Percentiles rank a stretch among this genome's conserved stretches.
Evolutionary conservation across 2,113 vertebrate genomes (phyloP).

Genomic region (Eubucco bourcierii): DNA sequence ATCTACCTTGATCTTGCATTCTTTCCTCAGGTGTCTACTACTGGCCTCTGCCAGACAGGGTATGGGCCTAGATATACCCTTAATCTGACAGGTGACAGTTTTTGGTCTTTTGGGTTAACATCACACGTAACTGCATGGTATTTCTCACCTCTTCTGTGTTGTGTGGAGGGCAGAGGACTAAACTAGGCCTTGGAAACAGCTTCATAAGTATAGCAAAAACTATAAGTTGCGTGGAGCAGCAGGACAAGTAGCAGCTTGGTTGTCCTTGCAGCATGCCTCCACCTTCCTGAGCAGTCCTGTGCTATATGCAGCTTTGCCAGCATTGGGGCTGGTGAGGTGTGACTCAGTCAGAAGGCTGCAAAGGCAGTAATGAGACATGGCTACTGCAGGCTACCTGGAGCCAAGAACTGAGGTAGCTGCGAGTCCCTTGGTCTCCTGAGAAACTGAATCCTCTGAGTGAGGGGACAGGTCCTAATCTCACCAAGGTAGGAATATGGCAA

Average conservation of each 20-base stretch:
- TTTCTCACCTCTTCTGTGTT: not conserved
- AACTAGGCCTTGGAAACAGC: not conserved
- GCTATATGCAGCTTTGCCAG: not conserved
- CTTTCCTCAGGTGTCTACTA: not conserved
- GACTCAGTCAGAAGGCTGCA: not conserved
- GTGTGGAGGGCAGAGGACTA: not conserved
- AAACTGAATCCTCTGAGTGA: not conserved
- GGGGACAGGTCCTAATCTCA: not conserved
- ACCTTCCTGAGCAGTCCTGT: not conserved
- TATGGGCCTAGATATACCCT: not conserved
- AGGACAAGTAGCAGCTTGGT: not conserved
- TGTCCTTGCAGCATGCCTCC: not conserved
- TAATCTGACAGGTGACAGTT: not conserved
- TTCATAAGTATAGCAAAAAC: not conserved
- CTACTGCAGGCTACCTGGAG: not conserved
- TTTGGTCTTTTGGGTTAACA: not conserved
- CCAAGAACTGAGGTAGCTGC: not conserved
- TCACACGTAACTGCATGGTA: not conserved
- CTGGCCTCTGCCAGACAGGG: not conserved
- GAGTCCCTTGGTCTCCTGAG: not conserved
- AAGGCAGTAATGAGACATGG: not conserved
- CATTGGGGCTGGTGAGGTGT: not conserved
- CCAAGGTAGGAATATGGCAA: not conserved
- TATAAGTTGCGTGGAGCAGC: not conserved
- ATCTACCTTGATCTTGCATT: not conserved